Evolutionary conservation across 2,888 invertebrate species (phyloP).

Genomic region (Thumatha senex): DNA sequence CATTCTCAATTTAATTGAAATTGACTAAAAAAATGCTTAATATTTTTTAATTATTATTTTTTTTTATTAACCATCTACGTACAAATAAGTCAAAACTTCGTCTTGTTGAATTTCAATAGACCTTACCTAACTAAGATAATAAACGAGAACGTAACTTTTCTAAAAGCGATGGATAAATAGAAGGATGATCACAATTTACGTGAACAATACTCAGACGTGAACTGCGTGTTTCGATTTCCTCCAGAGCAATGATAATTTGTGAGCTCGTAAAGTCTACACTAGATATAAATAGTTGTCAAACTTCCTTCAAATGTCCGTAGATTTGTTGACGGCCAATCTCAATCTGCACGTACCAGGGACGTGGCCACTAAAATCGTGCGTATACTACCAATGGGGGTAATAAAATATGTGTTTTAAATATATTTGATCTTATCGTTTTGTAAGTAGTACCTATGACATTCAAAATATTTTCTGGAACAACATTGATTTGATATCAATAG

Average conservation of each 20-base stretch:
- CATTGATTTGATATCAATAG: too few relatives aligned
- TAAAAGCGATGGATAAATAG: constrained; percentile 47
- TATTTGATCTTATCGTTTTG: constrained; percentile 16
- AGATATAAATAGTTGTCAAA: constrained; percentile 61
- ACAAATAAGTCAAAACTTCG: too few relatives aligned
- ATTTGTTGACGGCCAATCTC: constrained; percentile 54
- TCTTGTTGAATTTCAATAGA: too few relatives aligned
- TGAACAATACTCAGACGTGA: constrained; percentile 66
- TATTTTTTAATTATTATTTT: too few relatives aligned
- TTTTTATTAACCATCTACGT: too few relatives aligned
- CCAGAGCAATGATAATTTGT: constrained; percentile 73
- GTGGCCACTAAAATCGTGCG: constrained; percentile 26
- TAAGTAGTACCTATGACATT: neutral
- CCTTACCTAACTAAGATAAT: too few relatives aligned
- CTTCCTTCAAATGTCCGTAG: constrained; percentile 48
- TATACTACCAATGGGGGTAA: constrained; percentile 19
- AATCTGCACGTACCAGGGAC: constrained; percentile 26
- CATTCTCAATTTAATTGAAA: too few relatives aligned
- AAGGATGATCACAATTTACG: constrained; percentile 72
- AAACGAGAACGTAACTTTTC: too few relatives aligned
- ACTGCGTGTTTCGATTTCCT: constrained; percentile 64
- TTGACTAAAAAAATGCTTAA: too few relatives aligned
- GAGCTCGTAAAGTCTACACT: constrained; percentile 64
- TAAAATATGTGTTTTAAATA: constrained; percentile 18
- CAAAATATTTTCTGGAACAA: too few relatives aligned